A percentile compares a stretch with the other conserved stretches of the same genome.
Evolutionary conservation across 1,140 invertebrate genomes (phyloP).

Genomic region (Cherax quadricarinatus): DNA sequence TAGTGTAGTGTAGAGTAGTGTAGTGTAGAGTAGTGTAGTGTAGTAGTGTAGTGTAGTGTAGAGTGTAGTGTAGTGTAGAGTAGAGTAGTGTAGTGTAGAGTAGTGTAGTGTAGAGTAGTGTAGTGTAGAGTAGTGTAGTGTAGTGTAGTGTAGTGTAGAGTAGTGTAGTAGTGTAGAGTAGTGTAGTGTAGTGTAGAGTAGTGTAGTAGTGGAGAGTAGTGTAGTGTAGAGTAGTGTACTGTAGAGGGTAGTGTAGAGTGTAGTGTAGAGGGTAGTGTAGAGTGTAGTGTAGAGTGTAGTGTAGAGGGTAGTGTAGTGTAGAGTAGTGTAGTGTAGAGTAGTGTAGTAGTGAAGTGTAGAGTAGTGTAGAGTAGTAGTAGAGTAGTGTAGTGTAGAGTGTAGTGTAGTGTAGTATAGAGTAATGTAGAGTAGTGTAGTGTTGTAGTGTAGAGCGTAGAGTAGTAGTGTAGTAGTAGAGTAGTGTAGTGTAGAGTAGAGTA

Average conservation of each 20-base stretch:
- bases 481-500: not conserved
- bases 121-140: not conserved
- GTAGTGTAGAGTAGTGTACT: not conserved
- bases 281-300: not conserved
- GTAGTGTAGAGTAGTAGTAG: not conserved
- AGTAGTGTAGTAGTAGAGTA: not conserved
- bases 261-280: not conserved
- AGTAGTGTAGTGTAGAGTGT: not conserved
- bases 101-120: not conserved
- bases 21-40: not conserved
- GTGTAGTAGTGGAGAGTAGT: not conserved
- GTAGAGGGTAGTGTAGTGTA: not conserved
- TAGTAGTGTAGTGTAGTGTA: not conserved
- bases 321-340: not conserved
- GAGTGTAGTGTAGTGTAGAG: not conserved
- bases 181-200: not conserved
- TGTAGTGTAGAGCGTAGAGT: not conserved
- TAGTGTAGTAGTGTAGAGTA: not conserved
- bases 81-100: not conserved
- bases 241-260: not conserved
- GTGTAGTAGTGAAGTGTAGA: not conserved
- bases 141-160: not conserved
- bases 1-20: not conserved
- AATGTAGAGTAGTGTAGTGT: not conserved
- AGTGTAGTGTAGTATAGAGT: not conserved